Percentiles rank a stretch among this genome's conserved stretches.
phyloP scores from a whole-genome alignment of 2,113 vertebrate genomes.

The Ochotona curzoniae region DNA sequence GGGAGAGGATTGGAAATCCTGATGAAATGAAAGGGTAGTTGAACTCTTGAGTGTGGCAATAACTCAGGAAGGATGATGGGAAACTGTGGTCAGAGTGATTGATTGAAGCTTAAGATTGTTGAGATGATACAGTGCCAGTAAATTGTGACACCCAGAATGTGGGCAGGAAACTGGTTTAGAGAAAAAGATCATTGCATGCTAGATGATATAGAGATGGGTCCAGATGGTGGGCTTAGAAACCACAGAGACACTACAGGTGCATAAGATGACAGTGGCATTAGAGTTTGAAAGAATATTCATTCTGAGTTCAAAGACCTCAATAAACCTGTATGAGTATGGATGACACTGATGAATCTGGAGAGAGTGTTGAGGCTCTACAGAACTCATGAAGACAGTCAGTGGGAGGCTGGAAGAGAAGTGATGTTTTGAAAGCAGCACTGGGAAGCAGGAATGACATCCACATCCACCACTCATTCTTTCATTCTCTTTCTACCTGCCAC shows the following conservation, averaged over 20 bases:
- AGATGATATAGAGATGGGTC: not conserved
- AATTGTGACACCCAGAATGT: not conserved
- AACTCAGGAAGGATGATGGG: not conserved
- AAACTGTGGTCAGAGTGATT: not conserved
- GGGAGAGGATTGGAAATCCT: not conserved
- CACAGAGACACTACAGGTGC: not conserved
- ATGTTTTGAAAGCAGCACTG: not conserved
- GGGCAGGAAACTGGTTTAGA: not conserved
- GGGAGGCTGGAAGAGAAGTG: not conserved
- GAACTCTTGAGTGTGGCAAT: not conserved
- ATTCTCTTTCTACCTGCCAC: not conserved
- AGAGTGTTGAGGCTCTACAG: not conserved
- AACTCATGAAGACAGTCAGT: not conserved
- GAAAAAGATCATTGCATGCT: not conserved
- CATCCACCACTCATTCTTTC: not conserved
- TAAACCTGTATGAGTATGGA: not conserved
- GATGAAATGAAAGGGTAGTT: not conserved
- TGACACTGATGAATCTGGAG: too few species aligned
- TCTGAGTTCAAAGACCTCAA: not conserved
- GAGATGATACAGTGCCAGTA: not conserved
- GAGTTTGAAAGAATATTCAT: not conserved
- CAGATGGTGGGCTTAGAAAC: not conserved
- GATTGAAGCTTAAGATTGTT: not conserved
- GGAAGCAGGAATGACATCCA: not conserved
- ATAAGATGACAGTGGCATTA: fast-evolving